These are phyloP conservation scores for Platysternon megacephalum DNA, from an alignment of 2,113 vertebrate genomes.

Conservation along the genomic window DNA sequence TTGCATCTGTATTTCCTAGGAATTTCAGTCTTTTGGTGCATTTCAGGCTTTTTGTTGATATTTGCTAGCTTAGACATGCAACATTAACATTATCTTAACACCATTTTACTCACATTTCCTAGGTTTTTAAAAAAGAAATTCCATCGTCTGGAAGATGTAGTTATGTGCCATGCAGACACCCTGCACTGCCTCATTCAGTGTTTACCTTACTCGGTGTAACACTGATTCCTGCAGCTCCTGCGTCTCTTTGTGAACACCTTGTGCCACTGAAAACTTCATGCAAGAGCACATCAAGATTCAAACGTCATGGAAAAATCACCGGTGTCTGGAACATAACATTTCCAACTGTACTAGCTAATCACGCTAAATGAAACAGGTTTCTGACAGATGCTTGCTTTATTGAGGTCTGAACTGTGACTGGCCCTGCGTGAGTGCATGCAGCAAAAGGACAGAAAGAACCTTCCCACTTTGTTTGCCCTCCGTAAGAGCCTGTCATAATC, in stretches of 20 bases:
- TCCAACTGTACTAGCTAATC: neutral
- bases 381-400: no score
- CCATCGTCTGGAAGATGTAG: neutral
- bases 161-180: no score
- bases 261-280: neutral
- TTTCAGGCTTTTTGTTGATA: neutral
- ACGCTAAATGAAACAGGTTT: no score
- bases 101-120: neutral
- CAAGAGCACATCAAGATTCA: neutral
- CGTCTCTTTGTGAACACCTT: no score
- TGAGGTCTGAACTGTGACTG: no score
- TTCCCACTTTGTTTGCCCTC: neutral
- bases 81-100: neutral
- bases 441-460: no score
- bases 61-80: neutral
- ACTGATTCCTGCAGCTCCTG: neutral
- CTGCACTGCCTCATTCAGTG: neutral
- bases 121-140: neutral
- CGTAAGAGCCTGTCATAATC: neutral
- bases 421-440: neutral
- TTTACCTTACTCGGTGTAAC: neutral
- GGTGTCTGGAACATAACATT: neutral
- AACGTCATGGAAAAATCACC: neutral
- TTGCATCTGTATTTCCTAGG: neutral
- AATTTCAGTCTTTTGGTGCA: neutral